Conservation (phyloP, 1,140 invertebrate species). For the Nasonia longicornis region DNA sequence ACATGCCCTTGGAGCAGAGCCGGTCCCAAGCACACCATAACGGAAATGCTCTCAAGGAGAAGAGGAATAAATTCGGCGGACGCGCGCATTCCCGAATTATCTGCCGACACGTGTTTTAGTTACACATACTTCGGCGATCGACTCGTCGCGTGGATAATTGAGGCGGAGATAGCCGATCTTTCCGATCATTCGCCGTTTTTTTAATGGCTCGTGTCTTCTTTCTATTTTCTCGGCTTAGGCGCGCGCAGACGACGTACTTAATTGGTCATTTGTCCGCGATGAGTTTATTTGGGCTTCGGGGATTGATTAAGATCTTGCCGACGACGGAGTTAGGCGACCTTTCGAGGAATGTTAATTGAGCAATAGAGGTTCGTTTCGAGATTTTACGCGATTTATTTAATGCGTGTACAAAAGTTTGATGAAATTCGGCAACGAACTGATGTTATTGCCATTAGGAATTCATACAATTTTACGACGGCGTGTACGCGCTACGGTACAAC, state of each 20-base stretch:
- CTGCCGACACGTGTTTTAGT: constrained; percentile 58
- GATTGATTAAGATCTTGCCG: constrained; percentile 18
- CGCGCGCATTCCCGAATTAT: constrained; percentile 56
- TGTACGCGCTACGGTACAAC: too few relatives aligned
- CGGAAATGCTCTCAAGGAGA: constrained; percentile 51
- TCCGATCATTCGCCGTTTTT: neutral
- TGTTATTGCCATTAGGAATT: too few relatives aligned
- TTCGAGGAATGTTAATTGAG: neutral
- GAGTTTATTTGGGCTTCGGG: constrained; percentile 7
- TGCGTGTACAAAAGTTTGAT: too few relatives aligned
- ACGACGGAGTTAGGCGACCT: neutral
- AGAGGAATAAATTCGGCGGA: constrained; percentile 56
- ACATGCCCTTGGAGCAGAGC: neutral
- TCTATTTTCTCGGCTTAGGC: neutral
- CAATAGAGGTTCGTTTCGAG: neutral
- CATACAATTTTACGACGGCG: too few relatives aligned
- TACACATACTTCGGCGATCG: constrained; percentile 50
- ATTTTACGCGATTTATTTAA: neutral
- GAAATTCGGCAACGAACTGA: too few relatives aligned
- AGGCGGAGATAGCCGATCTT: constrained; percentile 12
- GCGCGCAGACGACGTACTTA: neutral
- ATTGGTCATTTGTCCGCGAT: constrained; percentile 33
- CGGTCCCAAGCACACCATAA: neutral
- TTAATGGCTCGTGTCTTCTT: neutral
- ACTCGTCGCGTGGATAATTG: constrained; percentile 22